Evolutionary conservation across 2,113 vertebrate genomes (phyloP), one percentile per base, ranked within the genome.

Genomic region (Tragelaphus imberbis): DNA sequence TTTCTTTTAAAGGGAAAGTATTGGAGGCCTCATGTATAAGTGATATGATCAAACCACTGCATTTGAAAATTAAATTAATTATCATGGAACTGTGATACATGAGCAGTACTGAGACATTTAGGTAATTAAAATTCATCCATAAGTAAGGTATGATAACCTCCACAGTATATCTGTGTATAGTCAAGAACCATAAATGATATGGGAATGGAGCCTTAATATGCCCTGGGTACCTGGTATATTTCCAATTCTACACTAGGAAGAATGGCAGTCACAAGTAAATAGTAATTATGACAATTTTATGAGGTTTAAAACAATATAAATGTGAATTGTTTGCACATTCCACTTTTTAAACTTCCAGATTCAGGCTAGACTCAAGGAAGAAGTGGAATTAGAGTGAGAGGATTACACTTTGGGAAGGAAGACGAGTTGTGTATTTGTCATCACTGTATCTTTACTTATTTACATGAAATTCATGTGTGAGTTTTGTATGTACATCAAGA

Each of bases 1-100:
- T 53, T 94, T 85, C 49, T 92, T 96, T 97, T 61, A 91, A 82
- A 91, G 33, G 15, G 30, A 47, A 49, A 47, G 49, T 68, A 86
- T 23, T 81, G 12, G n/a, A 30, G 16, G 1, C 47, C 93, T 98
- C 61, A 6, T 90, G 77, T 56, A n/a, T 77, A 59, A 92, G 11
- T 80, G 86, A 88, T 53, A 36, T 15, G n/a, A 87, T n/a, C 30
- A 88, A 71, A 27, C 6, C 63, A 80, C 88, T 95, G 25, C 75
- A 85, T 90, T 85, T 97, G 27, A 47, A 90, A 97, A 96, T 77
- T 87, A 51, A 7, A 44, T 77, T 77, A 77, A 77, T 77, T 3
- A 77, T 27, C 40, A 44, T 77, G 40, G 21, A 27, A 33, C 3
- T 90, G 12, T 44, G 25, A 51, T n/a, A 81, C 15, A 56, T 75